Percentiles rank a stretch among this genome's conserved stretches.
phyloP scores from a whole-genome alignment of 2,797 vertebrate genomes.

The Distichodus sexfasciatus region DNA sequence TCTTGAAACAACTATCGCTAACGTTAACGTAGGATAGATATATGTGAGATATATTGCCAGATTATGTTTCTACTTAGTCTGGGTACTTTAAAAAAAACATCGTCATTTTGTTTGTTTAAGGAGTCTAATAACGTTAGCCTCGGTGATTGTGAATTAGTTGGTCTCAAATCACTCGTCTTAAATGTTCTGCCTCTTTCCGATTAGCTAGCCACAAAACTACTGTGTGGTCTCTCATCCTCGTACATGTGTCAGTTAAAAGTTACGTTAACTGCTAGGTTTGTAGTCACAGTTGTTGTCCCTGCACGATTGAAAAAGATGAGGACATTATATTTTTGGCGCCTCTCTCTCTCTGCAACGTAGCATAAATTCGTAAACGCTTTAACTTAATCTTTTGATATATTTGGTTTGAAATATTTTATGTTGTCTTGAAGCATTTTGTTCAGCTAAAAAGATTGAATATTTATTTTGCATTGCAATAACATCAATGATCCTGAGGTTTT shows the following conservation, averaged over 20 bases:
- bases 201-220: not conserved
- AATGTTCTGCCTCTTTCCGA: not conserved
- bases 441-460: not conserved
- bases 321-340: not conserved
- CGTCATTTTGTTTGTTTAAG: slow-evolving; percentile 3
- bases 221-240: no score
- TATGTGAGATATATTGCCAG: slow-evolving; percentile 6
- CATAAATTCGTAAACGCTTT: not conserved
- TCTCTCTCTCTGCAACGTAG: slow-evolving; percentile 5
- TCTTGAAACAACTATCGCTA: slow-evolving; percentile 2
- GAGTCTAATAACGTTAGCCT: slow-evolving; percentile 5
- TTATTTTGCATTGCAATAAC: slow-evolving; percentile 7
- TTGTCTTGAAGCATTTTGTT: slow-evolving; percentile 5
- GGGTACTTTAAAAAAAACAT: not conserved
- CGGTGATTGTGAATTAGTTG: not conserved
- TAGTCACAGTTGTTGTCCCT: not conserved
- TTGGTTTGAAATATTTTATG: not conserved
- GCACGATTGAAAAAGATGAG: slow-evolving; percentile 7
- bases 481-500: slow-evolving; percentile 2
- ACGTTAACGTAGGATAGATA: not conserved
- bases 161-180: slow-evolving; percentile 3
- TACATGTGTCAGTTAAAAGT: not conserved
- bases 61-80: slow-evolving; percentile 15
- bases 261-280: not conserved
- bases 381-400: slow-evolving; percentile 9